These are phyloP conservation scores for Pteronura brasiliensis DNA, from an alignment of 2,113 vertebrate species.

Conservation along the genomic window DNA sequence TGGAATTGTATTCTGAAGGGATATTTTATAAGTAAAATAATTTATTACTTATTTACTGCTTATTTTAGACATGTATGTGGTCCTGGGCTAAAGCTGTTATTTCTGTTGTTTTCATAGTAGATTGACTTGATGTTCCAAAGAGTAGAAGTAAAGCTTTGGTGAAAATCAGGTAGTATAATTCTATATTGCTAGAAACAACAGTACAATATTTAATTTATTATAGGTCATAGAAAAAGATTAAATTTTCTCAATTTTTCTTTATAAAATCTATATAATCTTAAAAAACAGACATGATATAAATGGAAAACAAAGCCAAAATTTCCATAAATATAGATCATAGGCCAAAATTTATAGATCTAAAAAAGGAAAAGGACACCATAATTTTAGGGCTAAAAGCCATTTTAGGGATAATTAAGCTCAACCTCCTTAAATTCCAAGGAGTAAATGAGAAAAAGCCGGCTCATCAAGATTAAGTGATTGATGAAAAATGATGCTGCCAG, in stretches of 20 bases:
- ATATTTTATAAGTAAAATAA: not conserved
- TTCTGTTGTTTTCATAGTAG: not conserved
- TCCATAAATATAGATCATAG: not conserved
- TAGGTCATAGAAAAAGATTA: not conserved
- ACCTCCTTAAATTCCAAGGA: not conserved
- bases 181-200: not conserved
- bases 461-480: not conserved
- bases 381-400: not conserved
- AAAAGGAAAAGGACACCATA: not conserved
- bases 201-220: not conserved
- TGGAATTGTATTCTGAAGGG: not conserved
- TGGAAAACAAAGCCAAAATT: not conserved
- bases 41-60: not conserved
- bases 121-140: not conserved
- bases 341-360: not conserved
- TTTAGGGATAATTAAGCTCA: not conserved
- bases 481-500: not conserved
- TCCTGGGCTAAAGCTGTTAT: not conserved
- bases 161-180: not conserved
- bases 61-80: not conserved
- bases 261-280: not conserved
- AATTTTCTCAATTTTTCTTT: not conserved
- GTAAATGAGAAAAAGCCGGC: not conserved
- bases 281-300: not conserved
- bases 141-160: not conserved